These are phyloP conservation scores for Cynodonichthys magdalenae DNA, from an alignment of 2,797 vertebrate genomes.

Conservation along the genomic window DNA sequence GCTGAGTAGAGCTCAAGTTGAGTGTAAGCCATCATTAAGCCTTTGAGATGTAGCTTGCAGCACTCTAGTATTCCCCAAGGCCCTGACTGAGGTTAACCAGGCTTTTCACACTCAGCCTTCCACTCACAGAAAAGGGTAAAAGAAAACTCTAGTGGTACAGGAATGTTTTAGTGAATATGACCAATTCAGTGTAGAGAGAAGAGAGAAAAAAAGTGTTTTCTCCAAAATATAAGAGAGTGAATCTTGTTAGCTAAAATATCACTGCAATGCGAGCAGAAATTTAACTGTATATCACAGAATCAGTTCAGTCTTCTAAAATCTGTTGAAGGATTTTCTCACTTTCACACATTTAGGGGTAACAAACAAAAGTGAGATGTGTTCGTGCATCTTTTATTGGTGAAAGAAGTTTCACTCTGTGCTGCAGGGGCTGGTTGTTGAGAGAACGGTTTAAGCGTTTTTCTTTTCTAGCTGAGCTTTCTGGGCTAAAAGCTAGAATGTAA, in stretches of 20 bases:
- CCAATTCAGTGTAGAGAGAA: constrained; percentile 19
- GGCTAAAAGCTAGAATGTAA: constrained; percentile 48
- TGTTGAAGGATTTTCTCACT: constrained; percentile 18
- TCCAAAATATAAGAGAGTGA: constrained; percentile 5
- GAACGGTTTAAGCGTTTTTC: constrained; percentile 55
- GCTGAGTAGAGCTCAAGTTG: constrained; percentile 43
- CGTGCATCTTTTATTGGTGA: constrained; percentile 23
- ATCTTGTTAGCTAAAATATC: constrained; percentile 28
- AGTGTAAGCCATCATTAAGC: constrained; percentile 76
- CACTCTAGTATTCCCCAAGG: constrained; percentile 58
- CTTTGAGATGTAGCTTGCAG: constrained; percentile 67
- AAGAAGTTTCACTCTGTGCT: constrained; percentile 51
- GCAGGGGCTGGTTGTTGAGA: constrained; percentile 37
- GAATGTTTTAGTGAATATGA: constrained; percentile 28
- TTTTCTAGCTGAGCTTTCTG: constrained; percentile 59
- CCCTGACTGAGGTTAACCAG: constrained; percentile 72
- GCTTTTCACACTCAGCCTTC: constrained; percentile 66
- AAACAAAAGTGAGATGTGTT: constrained; percentile 19
- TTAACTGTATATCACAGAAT: constrained; percentile 9
- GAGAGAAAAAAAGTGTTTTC: not conserved
- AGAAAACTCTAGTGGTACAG: constrained; percentile 34
- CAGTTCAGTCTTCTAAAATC: constrained; percentile 30
- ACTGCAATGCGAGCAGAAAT: constrained; percentile 23
- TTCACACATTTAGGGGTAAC: constrained; percentile 20
- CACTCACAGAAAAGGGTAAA: constrained; percentile 38